Evolutionary conservation across 2,797 vertebrate species (phyloP).

Genomic region (Vireo griseus): DNA sequence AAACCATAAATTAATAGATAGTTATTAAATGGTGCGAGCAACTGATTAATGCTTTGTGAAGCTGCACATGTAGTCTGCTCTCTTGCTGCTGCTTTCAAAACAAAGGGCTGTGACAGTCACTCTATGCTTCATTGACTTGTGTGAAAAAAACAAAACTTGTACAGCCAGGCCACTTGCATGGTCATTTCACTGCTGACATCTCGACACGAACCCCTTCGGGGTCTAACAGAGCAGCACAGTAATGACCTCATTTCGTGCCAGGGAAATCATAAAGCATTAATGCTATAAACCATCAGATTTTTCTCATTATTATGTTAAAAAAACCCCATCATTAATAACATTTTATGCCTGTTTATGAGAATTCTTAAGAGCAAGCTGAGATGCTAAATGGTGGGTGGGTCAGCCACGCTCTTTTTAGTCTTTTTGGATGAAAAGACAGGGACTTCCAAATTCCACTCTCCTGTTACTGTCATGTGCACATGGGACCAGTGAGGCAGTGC

Average conservation of each 20-base stretch:
- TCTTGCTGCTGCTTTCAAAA: conserved; percentile 27
- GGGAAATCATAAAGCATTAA: neutral
- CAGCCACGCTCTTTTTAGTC: neutral
- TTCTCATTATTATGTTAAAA: neutral
- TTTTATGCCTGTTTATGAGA: neutral
- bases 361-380: neutral
- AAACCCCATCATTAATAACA: neutral
- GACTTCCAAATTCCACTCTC: neutral
- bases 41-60: conserved; percentile 11
- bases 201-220: neutral
- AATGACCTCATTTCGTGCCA: neutral
- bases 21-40: conserved; percentile 41
- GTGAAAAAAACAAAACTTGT: conserved; percentile 18
- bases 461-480: neutral
- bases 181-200: conserved; percentile 31
- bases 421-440: neutral
- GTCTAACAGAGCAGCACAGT: neutral
- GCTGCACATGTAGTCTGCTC: neutral
- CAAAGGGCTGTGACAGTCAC: conserved; percentile 35
- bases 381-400: neutral
- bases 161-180: conserved; percentile 34
- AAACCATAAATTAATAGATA: conserved; percentile 32
- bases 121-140: conserved; percentile 38
- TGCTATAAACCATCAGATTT: neutral
- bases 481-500: neutral